Percentiles rank a stretch among this genome's conserved stretches.
phyloP scores from a whole-genome alignment of 2,113 vertebrate genomes.

The Chaenocephalus aceratus region DNA sequence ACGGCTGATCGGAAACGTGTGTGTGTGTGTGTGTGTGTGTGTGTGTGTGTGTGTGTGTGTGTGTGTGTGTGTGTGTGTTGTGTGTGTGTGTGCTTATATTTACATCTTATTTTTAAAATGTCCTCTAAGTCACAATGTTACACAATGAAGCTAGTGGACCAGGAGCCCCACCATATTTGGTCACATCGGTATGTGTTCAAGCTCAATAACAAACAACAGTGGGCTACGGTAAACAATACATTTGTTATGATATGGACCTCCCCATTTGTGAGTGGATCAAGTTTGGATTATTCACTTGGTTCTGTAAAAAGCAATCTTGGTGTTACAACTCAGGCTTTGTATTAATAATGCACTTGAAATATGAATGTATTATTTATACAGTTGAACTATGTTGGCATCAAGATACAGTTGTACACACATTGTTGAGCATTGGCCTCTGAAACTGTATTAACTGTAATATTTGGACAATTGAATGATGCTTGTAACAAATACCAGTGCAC shows the following conservation, averaged over 20 bases:
- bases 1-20: constrained; percentile 43
- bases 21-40: background rate
- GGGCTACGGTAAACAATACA: too few species aligned
- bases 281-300: background rate
- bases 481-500: background rate
- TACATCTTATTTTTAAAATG: background rate
- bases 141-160: background rate
- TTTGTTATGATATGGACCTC: too few species aligned
- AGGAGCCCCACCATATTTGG: too few species aligned
- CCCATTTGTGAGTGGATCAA: background rate
- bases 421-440: accelerated
- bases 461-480: background rate
- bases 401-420: background rate
- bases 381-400: background rate
- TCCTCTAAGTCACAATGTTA: background rate
- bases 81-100: background rate
- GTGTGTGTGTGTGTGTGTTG: background rate
- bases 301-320: background rate
- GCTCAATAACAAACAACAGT: too few species aligned
- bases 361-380: background rate
- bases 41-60: too few species aligned
- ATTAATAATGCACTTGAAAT: background rate
- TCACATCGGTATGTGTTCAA: too few species aligned
- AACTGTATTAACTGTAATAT: constrained; percentile 3
- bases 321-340: background rate